Conservation (phyloP, 1,140 invertebrate species). For the Phymorhynchus buccinoides region DNA sequence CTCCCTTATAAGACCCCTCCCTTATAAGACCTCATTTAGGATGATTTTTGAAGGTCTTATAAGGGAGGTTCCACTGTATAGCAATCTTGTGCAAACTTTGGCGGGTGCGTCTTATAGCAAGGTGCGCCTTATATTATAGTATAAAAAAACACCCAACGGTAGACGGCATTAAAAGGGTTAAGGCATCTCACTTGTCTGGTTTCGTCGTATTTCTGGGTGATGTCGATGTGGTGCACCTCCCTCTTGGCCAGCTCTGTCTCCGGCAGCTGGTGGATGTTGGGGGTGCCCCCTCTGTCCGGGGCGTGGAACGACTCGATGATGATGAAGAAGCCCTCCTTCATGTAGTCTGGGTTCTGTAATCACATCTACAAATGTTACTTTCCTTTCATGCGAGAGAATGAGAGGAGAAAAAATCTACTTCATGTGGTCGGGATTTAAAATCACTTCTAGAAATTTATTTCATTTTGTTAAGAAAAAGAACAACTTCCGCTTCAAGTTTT, state of each 20-base stretch:
- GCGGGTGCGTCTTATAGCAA: too few relatives aligned
- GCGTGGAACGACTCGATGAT: constrained; percentile 95
- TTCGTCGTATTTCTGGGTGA: constrained; percentile 81
- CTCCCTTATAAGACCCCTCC: too few relatives aligned
- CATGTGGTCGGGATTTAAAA: constrained; percentile 87
- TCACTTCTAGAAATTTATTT: too few relatives aligned
- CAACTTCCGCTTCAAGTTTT: too few relatives aligned
- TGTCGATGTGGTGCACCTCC: constrained; percentile 94
- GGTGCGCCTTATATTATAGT: too few relatives aligned
- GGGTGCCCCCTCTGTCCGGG: constrained; percentile 79
- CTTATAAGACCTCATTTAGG: too few relatives aligned
- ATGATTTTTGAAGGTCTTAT: too few relatives aligned
- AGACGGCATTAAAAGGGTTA: background rate
- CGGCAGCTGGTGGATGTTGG: constrained; percentile 85
- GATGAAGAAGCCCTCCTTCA: constrained; percentile 98
- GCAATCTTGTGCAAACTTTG: too few relatives aligned
- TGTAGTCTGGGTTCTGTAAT: constrained; percentile 82
- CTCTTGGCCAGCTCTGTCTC: constrained; percentile 90
- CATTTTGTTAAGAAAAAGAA: too few relatives aligned
- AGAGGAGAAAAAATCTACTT: constrained; percentile 97
- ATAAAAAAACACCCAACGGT: background rate
- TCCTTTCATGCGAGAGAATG: constrained; percentile 77
- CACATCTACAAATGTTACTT: background rate
- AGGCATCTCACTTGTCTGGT: background rate
- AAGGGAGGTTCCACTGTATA: too few relatives aligned